Evolutionary conservation across 2,797 vertebrate genomes (phyloP), one percentile per base, ranked within the genome.

Genomic region (Gastrophryne carolinensis): DNA sequence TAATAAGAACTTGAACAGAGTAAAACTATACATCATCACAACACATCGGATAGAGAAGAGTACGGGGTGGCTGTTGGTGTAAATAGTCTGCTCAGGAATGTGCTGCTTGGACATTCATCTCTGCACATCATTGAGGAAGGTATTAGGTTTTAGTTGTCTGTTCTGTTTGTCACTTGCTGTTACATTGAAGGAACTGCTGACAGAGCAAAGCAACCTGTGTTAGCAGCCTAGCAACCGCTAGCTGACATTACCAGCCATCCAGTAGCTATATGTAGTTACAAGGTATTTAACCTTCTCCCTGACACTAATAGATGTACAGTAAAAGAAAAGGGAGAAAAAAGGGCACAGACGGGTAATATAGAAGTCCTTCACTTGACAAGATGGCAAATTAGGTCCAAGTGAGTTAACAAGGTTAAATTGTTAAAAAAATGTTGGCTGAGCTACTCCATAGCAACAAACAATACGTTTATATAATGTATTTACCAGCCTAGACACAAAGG

Each of bases 51-150:
- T 17, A 19, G 5, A 7, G 39, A 15, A 39, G 21, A 32, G 5
- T 54, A 39, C 65, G 21, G 10, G 24, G 9, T 6, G 47, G 35
- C 32, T 39, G 27, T 54, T 64, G 49, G 47, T 56, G 65, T 65
- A 72, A 65, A 58, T 63, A 78, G 75, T 23, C 39, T 29, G 27
- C 2, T 1, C 13, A 35, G 66, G 58, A 78, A 78, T 78, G 49
- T 71, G 75, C 67, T 65, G 67, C 61, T 44, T 34, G 60, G 41
- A 74, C 72, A 66, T 34, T 66, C 62, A 19, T 27, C 50, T 29
- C 12, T 74, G 26, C 37, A 34, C 47, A 21, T 67, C 39, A 71
- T 71, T 77, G 58, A 57, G 19, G 11, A 34, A 41, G 37, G 75
- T 37, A 52, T 77, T 64, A 77, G 49, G 47, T 70, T 70, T 23